Evolutionary conservation across 2,888 invertebrate species (phyloP), one percentile per base, ranked within the genome.

Genomic region (Pseudoips prasinana): DNA sequence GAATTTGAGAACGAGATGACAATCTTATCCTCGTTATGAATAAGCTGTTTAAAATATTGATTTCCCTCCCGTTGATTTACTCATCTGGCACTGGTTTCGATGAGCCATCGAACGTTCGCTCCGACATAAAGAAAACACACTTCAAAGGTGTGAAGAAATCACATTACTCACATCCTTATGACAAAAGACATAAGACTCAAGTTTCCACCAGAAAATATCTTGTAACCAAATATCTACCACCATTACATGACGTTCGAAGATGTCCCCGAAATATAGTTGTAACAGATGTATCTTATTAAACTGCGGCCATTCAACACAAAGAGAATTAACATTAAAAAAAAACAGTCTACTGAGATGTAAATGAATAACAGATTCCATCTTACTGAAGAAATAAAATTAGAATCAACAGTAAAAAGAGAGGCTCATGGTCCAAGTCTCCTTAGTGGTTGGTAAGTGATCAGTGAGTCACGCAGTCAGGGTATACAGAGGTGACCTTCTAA

Each of bases 241-340:
- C 46, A 50, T 62, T 58, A 65, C 68, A 70, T 66, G 70, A 71
- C 66, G 64, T 64, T 61, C 59, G 62, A 64, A 66, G 61, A 45
- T 58, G 58, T 63, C 51, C 64, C 64, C 56, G 57, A 74, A 75
- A 77, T 77, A 76, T 67, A 76, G 64, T 65, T 49, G 60, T 50
- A 71, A 64, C 76, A 77, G 73, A 79, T 78, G 72, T 66, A 54
- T 71, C 70, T 60, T 67, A 70, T 73, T 70, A 67, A 55, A 61
- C 52, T 51, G 42, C 56, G 52, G 62, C 58, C 57, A 57, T 56
- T 61, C 44, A 51, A 66, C 64, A 71, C 64, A 73, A 69, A 70
- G 42, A 52, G 58, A 53, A 60, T 67, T 64, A 48, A 60, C 61
- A 71, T 53, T 58, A 60, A 65, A 62, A 49, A 60, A 2, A 14